A percentile compares a stretch with the other conserved stretches of the same genome.
phyloP scores from a whole-genome alignment of 2,113 vertebrate species.

The Pelmatolapia mariae region DNA sequence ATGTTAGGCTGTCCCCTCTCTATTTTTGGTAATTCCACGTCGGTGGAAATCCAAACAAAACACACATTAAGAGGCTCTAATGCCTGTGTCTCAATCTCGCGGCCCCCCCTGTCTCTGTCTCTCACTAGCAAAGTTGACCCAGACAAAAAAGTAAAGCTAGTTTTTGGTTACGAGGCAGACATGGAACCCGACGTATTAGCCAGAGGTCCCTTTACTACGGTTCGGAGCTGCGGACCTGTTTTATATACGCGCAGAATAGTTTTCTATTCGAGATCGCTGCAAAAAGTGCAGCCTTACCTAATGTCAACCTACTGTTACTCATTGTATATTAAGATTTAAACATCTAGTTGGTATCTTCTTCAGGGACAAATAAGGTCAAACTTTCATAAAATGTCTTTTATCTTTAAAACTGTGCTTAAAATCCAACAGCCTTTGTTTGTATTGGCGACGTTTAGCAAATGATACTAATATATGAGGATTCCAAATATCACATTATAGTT shows the following conservation, averaged over 20 bases:
- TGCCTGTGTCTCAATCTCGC: neutral
- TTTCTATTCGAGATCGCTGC: neutral
- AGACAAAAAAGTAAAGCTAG: neutral
- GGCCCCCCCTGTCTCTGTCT: neutral
- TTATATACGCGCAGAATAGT: neutral
- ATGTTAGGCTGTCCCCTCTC: neutral
- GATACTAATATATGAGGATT: neutral
- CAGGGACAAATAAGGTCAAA: neutral
- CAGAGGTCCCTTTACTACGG: neutral
- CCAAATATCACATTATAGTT: neutral
- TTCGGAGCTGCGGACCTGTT: neutral
- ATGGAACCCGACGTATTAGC: neutral
- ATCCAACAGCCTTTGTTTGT: neutral
- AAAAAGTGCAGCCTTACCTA: neutral
- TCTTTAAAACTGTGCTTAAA: neutral
- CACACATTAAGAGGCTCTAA: neutral
- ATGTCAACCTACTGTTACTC: neutral
- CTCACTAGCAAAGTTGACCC: neutral
- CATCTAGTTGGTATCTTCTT: neutral
- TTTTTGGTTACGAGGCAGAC: neutral
- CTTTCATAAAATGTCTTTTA: neutral
- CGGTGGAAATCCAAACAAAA: neutral
- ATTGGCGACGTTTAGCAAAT: neutral
- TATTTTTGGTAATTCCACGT: neutral
- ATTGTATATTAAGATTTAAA: neutral